Evolutionary conservation across 2,888 invertebrate genomes (phyloP).

Genomic region (Zaprionus lineosus): DNA sequence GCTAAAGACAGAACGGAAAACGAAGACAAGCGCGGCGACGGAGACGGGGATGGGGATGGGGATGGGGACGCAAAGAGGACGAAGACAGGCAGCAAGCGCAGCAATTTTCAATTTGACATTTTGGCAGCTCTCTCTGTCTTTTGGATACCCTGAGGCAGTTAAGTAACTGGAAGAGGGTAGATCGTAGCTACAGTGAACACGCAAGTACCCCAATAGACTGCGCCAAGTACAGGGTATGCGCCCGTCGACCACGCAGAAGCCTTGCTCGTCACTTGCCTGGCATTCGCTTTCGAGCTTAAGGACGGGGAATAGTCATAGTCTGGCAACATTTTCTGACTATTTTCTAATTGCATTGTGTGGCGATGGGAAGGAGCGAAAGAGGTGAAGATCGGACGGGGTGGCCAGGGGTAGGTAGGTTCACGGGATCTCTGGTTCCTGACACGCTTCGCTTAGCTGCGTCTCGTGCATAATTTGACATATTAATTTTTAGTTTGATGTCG

Average conservation of each 20-base stretch:
- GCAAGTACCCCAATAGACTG: too few relatives aligned
- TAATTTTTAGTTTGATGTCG: constrained; percentile 56
- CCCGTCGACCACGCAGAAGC: too few relatives aligned
- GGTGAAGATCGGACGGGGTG: background rate
- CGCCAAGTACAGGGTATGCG: too few relatives aligned
- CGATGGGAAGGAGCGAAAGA: too few relatives aligned
- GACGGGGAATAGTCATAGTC: background rate
- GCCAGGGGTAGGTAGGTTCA: constrained; percentile 5
- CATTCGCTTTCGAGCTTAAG: too few relatives aligned
- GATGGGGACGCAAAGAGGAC: background rate
- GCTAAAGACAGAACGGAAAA: too few relatives aligned
- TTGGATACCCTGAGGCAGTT: background rate
- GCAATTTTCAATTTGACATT: constrained; percentile 76
- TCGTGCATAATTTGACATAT: constrained; percentile 74
- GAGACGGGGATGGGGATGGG: too few relatives aligned
- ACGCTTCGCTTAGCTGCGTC: constrained; percentile 53
- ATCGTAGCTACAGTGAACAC: too few relatives aligned
- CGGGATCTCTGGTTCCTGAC: constrained; percentile 49
- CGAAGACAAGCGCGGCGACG: background rate
- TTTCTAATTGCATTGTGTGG: constrained; percentile 72
- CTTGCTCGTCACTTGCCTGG: too few relatives aligned
- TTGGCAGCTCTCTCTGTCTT: constrained; percentile 62
- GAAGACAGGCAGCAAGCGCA: constrained; percentile 50
- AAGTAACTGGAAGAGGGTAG: background rate
- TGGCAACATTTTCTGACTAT: background rate